phyloP scores from a whole-genome alignment of 2,888 invertebrate genomes.

The Carcina quercana region DNA sequence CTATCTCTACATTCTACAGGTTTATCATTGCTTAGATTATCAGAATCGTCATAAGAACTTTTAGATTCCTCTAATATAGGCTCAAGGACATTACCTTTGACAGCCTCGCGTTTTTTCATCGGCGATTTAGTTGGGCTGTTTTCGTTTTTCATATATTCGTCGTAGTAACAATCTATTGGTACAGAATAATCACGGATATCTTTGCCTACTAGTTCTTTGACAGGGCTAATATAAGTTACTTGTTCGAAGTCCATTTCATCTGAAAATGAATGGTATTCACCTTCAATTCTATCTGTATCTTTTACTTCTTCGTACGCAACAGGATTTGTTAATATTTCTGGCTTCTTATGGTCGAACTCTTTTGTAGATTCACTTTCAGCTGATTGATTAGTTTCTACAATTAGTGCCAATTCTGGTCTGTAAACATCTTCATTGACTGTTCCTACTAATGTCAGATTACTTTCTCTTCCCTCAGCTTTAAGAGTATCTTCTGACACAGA shows the following conservation, averaged over 20 bases:
- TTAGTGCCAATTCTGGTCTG: slow-evolving; percentile 26
- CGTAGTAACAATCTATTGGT: slow-evolving; percentile 58
- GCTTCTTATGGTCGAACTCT: no score
- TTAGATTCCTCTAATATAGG: slow-evolving; percentile 67
- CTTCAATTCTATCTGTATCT: slow-evolving; percentile 40
- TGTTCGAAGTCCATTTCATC: slow-evolving; percentile 52
- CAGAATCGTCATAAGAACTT: slow-evolving; percentile 49
- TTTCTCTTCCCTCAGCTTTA: no score
- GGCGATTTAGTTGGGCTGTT: slow-evolving; percentile 42
- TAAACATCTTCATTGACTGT: slow-evolving; percentile 14
- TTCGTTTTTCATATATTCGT: slow-evolving; percentile 41
- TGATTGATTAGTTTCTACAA: slow-evolving; percentile 17
- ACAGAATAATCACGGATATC: slow-evolving; percentile 67
- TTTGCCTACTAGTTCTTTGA: slow-evolving; percentile 58
- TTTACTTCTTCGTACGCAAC: slow-evolving; percentile 22
- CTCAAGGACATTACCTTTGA: slow-evolving; percentile 37
- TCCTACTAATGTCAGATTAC: slow-evolving; percentile 9
- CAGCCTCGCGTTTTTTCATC: slow-evolving; percentile 27
- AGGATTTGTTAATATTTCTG: neutral
- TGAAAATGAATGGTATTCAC: slow-evolving; percentile 64
- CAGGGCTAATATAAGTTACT: slow-evolving; percentile 55
- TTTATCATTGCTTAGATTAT: slow-evolving; percentile 35
- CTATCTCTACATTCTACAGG: neutral
- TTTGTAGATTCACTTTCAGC: no score
- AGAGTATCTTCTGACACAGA: neutral